Conservation (phyloP, 1,140 invertebrate species). For the Holcopasites calliopsidis region DNA sequence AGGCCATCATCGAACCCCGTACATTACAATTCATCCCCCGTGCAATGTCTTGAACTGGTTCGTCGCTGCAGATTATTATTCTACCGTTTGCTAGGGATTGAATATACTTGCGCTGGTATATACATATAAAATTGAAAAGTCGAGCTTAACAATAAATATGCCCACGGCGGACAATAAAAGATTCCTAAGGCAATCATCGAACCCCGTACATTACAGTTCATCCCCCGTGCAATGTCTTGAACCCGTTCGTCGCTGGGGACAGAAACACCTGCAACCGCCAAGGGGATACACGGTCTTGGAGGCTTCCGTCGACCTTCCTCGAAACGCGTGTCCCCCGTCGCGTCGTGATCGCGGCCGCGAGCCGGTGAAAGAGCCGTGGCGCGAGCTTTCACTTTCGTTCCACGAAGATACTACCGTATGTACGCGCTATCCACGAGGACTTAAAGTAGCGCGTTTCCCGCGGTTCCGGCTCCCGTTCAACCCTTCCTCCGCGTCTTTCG, state of each 20-base stretch:
- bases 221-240: neutral
- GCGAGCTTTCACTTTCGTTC: slow-evolving; percentile 46
- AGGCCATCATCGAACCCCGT: neutral
- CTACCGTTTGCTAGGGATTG: too few species aligned
- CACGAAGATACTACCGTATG: too few species aligned
- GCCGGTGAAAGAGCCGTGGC: slow-evolving; percentile 15
- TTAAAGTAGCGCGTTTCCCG: slow-evolving; percentile 38
- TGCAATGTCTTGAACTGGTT: too few species aligned
- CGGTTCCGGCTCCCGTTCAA: neutral
- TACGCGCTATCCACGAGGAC: neutral
- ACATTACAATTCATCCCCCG: neutral
- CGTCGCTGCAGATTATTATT: too few species aligned
- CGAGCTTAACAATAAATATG: too few species aligned
- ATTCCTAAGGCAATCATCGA: neutral
- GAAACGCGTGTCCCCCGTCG: slow-evolving; percentile 34
- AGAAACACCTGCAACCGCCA: slow-evolving; percentile 48
- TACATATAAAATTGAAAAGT: too few species aligned
- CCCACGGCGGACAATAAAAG: neutral
- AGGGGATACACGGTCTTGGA: slow-evolving; percentile 22
- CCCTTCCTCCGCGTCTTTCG: neutral
- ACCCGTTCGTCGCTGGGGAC: too few species aligned
- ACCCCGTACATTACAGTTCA: neutral
- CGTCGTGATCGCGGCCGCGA: slow-evolving; percentile 21
- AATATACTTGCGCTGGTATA: too few species aligned
- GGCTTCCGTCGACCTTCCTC: slow-evolving; percentile 41